Conservation (phyloP, 2,113 vertebrate genomes). For the Bufo bufo region DNA sequence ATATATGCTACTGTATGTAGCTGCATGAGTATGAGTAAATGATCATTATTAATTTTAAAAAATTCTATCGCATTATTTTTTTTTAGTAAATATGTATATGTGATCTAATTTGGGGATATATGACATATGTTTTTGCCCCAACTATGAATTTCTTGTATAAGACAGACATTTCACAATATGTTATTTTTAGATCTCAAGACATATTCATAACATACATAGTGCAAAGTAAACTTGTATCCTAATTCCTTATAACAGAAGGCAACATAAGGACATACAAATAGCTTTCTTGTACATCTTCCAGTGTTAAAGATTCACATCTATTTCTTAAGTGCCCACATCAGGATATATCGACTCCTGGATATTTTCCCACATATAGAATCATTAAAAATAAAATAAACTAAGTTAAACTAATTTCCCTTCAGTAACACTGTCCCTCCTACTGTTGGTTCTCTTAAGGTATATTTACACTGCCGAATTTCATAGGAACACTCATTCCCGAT, state of each 20-base stretch:
- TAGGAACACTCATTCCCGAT: no score
- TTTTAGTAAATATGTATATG: not conserved
- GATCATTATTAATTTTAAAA: not conserved
- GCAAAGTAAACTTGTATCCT: not conserved
- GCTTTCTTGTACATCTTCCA: not conserved
- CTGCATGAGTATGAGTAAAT: not conserved
- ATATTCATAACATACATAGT: not conserved
- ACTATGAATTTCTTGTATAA: not conserved
- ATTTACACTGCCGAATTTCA: no score
- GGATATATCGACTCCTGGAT: not conserved
- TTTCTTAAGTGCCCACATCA: not conserved
- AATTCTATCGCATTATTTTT: not conserved
- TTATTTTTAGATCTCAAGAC: no score
- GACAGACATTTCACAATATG: no score
- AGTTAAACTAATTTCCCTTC: no score
- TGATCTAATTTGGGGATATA: not conserved
- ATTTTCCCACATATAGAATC: not conserved
- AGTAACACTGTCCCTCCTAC: no score
- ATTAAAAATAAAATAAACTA: no score
- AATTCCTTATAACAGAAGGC: not conserved
- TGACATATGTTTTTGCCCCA: not conserved
- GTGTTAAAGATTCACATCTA: not conserved
- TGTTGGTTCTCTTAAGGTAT: no score
- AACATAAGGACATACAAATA: not conserved
- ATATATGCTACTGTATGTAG: no score